Base-by-base conservation (phyloP, 2,888 invertebrate species). In the Oligia latruncula region DNA sequence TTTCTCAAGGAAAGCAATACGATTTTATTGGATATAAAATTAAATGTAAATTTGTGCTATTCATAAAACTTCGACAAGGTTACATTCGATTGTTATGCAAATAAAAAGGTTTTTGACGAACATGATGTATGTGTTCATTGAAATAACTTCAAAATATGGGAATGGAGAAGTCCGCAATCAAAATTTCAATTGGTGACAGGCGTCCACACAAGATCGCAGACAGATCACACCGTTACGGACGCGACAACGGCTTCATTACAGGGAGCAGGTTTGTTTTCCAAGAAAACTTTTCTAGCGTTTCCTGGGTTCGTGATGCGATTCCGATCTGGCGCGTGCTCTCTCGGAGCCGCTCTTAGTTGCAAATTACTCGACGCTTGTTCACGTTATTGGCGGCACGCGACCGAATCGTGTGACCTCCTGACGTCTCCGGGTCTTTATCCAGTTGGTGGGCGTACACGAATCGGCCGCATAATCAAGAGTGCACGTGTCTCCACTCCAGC, bases 231-330 rank as follows among this genome's bases (percentile, higher is more conserved):
- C 89, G 86, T 85, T 83, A 58, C 29, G 23, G 83, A 90, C 89
- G 92, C 91, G 92, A 84, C 82, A 88, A 93, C 91, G 87, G 87
- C 91, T 94, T 94, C 93, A 94, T 95, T 94, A 94, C 83, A 87
- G 83, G 87, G 80, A 89, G 81, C 89, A 86, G 89, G 91, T 92
- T 91, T 90, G 91, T 92, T 92, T 93, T 91, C 91, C 87, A 87
- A 92, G 92, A 92, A 92, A 90, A 89, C 83, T 84, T 81, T 90
- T 91, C 89, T 87, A 87, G 87, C 91, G 86, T 94, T 95, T 95
- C 95, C 95, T 94, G 92, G 87, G 76, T 93, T 95, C 95, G 95
- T 95, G 95, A 92, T 90, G 89, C 71, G 95, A 95, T 95, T 93
- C 83, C 55, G 89, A 95, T 95, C 95, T 90, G 89, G 92, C 93